A percentile compares a stretch with the other conserved stretches of the same genome.
Evolutionary conservation across 2,888 invertebrate genomes (phyloP).

Genomic region (Vesta saturnalis): DNA sequence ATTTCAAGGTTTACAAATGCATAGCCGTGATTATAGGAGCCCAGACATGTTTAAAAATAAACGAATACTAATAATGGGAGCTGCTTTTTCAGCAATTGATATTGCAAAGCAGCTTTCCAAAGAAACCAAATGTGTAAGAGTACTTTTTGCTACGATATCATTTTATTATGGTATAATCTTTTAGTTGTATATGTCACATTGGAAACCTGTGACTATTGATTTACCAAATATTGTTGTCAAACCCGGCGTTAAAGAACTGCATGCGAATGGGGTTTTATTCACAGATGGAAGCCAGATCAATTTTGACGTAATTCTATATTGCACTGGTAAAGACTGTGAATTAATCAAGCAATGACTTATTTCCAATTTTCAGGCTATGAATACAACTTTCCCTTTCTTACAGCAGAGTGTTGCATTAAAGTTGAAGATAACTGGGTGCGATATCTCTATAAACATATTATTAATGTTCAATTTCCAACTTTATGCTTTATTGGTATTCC

Average conservation of each 20-base stretch:
- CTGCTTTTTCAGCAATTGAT: constrained; percentile 88
- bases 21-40: constrained; percentile 85
- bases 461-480: constrained; percentile 81
- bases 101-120: constrained; percentile 62
- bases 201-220: background rate
- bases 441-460: constrained; percentile 86
- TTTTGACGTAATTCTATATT: constrained; percentile 74
- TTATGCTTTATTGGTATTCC: constrained; percentile 88
- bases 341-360: background rate
- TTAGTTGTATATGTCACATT: background rate
- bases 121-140: background rate
- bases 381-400: constrained; percentile 64
- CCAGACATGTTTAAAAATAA: constrained; percentile 74
- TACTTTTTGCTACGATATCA: background rate
- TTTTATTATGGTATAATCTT: too few species aligned
- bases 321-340: constrained; percentile 69
- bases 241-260: constrained; percentile 65
- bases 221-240: constrained; percentile 64
- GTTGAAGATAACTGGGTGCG: constrained; percentile 81
- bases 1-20: constrained; percentile 69
- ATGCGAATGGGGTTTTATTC: constrained; percentile 64
- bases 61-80: constrained; percentile 83
- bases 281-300: constrained; percentile 68
- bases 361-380: constrained; percentile 60
- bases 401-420: constrained; percentile 71